Evolutionary conservation across 2,888 invertebrate genomes (phyloP).

Genomic region (Craniophora ligustri): DNA sequence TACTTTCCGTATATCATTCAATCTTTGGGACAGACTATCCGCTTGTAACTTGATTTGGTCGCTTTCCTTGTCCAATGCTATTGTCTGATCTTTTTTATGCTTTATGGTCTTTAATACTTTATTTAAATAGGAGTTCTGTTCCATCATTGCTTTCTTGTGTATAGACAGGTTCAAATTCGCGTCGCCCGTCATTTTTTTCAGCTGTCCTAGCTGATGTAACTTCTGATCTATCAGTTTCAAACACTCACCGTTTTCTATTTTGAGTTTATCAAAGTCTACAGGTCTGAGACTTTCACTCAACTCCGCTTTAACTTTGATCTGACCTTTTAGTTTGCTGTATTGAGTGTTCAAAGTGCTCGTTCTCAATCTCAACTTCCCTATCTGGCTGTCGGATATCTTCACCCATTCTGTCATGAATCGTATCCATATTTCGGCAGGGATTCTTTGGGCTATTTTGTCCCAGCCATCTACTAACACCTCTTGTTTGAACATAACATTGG

Average conservation of each 20-base stretch:
- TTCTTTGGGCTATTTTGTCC: slow-evolving; percentile 89
- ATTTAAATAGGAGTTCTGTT: slow-evolving; percentile 81
- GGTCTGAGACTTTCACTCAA: slow-evolving; percentile 88
- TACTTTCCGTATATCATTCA: slow-evolving; percentile 75
- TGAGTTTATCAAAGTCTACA: slow-evolving; percentile 90
- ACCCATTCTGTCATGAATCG: slow-evolving; percentile 90
- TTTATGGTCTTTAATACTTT: slow-evolving; percentile 77
- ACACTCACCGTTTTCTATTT: slow-evolving; percentile 89
- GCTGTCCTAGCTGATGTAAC: slow-evolving; percentile 81
- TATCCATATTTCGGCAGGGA: slow-evolving; percentile 89
- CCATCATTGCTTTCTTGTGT: slow-evolving; percentile 87
- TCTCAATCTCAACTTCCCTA: slow-evolving; percentile 89
- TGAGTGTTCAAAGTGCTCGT: slow-evolving; percentile 87
- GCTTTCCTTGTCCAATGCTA: slow-evolving; percentile 78
- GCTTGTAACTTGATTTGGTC: slow-evolving; percentile 75
- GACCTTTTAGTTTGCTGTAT: slow-evolving; percentile 85
- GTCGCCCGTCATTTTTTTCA: slow-evolving; percentile 89
- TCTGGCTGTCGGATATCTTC: slow-evolving; percentile 84
- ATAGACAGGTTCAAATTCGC: slow-evolving; percentile 88
- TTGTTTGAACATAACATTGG: slow-evolving; percentile 82
- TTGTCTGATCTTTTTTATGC: slow-evolving; percentile 73
- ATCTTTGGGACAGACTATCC: slow-evolving; percentile 69
- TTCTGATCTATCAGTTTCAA: slow-evolving; percentile 86
- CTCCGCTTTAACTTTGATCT: slow-evolving; percentile 87
- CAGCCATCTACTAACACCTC: slow-evolving; percentile 85